Base-by-base conservation (phyloP, 1,140 invertebrate genomes). In the Acromyrmex echinatior region DNA sequence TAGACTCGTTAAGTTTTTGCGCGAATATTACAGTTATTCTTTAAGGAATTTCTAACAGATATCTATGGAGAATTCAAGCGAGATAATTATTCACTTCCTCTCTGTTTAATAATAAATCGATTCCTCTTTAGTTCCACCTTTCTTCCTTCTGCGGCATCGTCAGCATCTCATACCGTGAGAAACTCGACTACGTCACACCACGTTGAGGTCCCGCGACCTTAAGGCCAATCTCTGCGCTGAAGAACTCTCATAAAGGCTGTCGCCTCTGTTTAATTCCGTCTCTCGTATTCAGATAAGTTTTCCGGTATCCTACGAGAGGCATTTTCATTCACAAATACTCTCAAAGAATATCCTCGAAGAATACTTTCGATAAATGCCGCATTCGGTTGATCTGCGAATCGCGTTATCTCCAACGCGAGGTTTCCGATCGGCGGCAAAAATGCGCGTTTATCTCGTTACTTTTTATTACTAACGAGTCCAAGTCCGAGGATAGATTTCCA, bases 81-180 rank as follows among this genome's bases (percentile, higher is more conserved):
- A 25, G 66, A 49, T 70, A 80, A 71, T 71, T 58, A 81, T 53
- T 56, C 31, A 18, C 31, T 70, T 51, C 39, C 66, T 70, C 31
- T 56, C 28, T 70, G 28, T 81, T 71, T 56, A 25, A 35, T 56
- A 71, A 56, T 28, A 81, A 81, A 81, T 81, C 49, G 66, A 81
- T 81, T 71, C 31, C 65, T 73, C 35, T 73, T 71, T 45, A 60
- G 66, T 49, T 73, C 56, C 18, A 60, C 39, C 56, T 49, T 74
- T 49, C 68, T 45, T 71, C n/a, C 25, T 39, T 9, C 21, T n/a
- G 18, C 53, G 18, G 53, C n/a, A 25, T 39, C 63, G n/a, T 25
- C n/a, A 35, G 31, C 28, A 21, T 49, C 53, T 74, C 18, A 28
- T 58, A 76, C 39, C 80, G 80, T 84, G 80, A 84, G 80, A 84